A percentile compares a stretch with the other conserved stretches of the same genome.
Evolutionary conservation across 2,797 vertebrate genomes (phyloP).

Genomic region (Echiichthys vipera): DNA sequence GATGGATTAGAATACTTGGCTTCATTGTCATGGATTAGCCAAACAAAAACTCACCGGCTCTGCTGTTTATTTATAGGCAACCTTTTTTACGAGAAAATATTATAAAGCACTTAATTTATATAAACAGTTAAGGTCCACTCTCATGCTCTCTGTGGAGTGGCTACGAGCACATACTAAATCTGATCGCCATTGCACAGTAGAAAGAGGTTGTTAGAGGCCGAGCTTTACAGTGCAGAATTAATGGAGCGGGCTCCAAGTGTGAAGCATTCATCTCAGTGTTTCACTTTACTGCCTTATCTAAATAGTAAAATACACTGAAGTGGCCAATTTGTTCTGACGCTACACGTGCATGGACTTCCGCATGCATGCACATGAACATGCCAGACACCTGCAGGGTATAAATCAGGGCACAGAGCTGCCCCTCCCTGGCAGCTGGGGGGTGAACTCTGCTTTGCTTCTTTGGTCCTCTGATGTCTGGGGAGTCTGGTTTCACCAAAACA

Average conservation of each 20-base stretch:
- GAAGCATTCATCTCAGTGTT: constrained; percentile 53
- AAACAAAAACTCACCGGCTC: constrained; percentile 2
- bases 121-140: constrained; percentile 2
- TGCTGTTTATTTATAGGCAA: constrained; percentile 24
- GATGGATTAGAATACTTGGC: not conserved
- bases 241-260: constrained; percentile 37
- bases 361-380: constrained; percentile 59
- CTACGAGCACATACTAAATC: constrained; percentile 19
- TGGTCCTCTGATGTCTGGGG: constrained; percentile 44
- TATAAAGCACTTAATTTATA: constrained; percentile 7
- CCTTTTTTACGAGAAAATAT: constrained; percentile 6
- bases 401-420: constrained; percentile 70
- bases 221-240: constrained; percentile 47
- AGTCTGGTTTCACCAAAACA: constrained; percentile 64
- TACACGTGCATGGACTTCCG: constrained; percentile 48
- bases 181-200: constrained; percentile 11
- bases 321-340: constrained; percentile 52
- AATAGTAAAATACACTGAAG: constrained; percentile 48
- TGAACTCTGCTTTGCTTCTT: constrained; percentile 40
- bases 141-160: constrained; percentile 6
- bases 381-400: constrained; percentile 79
- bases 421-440: constrained; percentile 69
- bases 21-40: not conserved
- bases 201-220: constrained; percentile 14
- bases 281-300: constrained; percentile 35